Conservation (phyloP, 2,888 invertebrate genomes). For the Cosmorhoe ocellata region DNA sequence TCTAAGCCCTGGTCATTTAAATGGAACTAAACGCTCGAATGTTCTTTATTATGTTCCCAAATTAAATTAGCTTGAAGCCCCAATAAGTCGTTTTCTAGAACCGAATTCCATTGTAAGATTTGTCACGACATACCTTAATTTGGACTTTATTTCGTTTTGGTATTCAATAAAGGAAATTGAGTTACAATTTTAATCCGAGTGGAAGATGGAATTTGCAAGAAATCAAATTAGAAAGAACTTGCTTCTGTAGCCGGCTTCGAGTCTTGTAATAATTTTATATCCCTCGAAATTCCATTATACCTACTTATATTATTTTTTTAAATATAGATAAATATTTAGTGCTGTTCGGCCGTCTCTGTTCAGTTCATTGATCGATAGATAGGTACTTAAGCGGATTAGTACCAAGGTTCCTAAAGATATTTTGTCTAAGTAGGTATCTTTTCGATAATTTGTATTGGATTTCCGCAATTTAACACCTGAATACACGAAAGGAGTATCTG, state of each 20-base stretch:
- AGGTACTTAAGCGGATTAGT: no score
- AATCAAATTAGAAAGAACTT: slow-evolving; percentile 36
- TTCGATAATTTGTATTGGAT: no score
- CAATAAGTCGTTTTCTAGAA: background rate
- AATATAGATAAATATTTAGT: no score
- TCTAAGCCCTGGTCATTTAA: slow-evolving; percentile 22
- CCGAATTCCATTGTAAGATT: slow-evolving; percentile 10
- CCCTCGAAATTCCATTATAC: slow-evolving; percentile 21
- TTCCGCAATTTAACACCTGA: no score
- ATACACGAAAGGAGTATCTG: no score
- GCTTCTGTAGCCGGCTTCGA: slow-evolving; percentile 10
- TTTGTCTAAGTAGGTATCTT: no score
- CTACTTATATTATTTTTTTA: no score
- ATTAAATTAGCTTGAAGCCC: slow-evolving; percentile 19
- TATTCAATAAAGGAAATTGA: slow-evolving; percentile 43
- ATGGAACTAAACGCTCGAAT: slow-evolving; percentile 12
- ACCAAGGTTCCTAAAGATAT: no score
- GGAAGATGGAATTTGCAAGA: slow-evolving; percentile 34
- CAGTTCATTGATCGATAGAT: no score
- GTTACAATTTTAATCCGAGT: slow-evolving; percentile 35
- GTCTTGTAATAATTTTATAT: slow-evolving; percentile 23
- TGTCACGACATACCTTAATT: slow-evolving; percentile 23
- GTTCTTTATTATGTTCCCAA: slow-evolving; percentile 21
- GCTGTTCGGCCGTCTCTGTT: no score
- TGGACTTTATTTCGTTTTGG: slow-evolving; percentile 33